These are phyloP conservation scores for Thalpophila matura DNA, from an alignment of 2,888 invertebrate genomes.

Conservation along the genomic window DNA sequence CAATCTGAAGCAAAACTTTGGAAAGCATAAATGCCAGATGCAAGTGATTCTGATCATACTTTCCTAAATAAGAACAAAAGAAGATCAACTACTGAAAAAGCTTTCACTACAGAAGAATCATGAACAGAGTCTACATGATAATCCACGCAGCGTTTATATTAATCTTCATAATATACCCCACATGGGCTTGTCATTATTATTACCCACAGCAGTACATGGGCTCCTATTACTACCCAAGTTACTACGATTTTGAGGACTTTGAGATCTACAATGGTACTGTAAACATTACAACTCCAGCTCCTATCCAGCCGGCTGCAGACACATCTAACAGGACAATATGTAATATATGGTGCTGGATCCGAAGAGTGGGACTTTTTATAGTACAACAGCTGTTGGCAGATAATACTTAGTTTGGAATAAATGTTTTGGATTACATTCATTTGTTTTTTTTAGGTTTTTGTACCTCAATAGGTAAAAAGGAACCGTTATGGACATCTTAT, in stretches of 20 bases:
- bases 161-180: constrained; percentile 10
- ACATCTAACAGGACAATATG: constrained; percentile 58
- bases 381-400: constrained; percentile 77
- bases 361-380: constrained; percentile 75
- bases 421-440: not conserved
- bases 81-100: no score
- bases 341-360: constrained; percentile 77
- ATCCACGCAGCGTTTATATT: not conserved
- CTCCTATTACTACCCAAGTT: constrained; percentile 44
- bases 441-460: not conserved
- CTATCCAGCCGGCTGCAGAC: not conserved
- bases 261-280: constrained; percentile 25
- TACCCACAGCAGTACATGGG: constrained; percentile 51
- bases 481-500: no score
- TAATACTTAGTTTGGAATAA: constrained; percentile 52
- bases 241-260: constrained; percentile 45
- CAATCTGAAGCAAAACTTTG: not conserved
- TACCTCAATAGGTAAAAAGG: no score
- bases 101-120: not conserved
- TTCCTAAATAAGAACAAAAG: not conserved
- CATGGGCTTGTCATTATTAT: constrained; percentile 27
- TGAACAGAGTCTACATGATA: not conserved
- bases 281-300: constrained; percentile 12
- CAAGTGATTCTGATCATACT: no score
- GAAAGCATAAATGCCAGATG: no score